Base-by-base conservation (phyloP, 2,888 invertebrate genomes). In the Dusona sp. region DNA sequence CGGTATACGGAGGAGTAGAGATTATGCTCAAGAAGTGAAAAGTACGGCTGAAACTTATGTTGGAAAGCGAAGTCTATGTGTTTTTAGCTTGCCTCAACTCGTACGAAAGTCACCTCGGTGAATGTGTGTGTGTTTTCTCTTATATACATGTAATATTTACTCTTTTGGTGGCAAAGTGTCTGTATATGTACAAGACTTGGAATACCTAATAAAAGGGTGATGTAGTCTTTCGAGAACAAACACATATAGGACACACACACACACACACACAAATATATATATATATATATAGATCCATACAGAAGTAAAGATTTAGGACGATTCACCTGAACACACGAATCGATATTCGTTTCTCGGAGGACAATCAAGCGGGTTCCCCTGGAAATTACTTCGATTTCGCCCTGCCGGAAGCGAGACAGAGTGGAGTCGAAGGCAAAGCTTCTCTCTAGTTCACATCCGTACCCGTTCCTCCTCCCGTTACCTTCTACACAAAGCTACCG, bases 341-440 rank as follows among this genome's bases (percentile, higher is more conserved):
- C 85, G 68, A 82, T 75, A 83, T 83, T 83, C 79, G 70, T 75
- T 85, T 72, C 77, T 64, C 29, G 25, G 48, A 42, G 72, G 33
- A 75, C 83, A 79, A 83, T 83, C 75, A 72, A 68, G n/a, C 51
- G 64, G 75, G 65, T 64, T 85, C 45, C 13, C 79, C 79, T 75
- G 68, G 77, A 73, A 80, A 83, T 83, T 72, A 83, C 83, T 79
- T 80, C 65, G 75, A 80, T 83, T 80, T 57, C 42, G 64, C 64
- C 57, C 74, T 67, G 80, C 68, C 72, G 72, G 61, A 67, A 86
- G 54, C 38, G 48, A 54, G 64, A n/a, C 38, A 42, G 80, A 83
- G 65, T 22, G 45, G 75, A 75, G 54, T n/a, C 65, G 75, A 65
- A 61, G 68, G 22, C n/a, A 74, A 57, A 70, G 75, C 70, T 51